Conservation (phyloP, 2,113 vertebrate genomes). For the Diadophis punctatus region DNA sequence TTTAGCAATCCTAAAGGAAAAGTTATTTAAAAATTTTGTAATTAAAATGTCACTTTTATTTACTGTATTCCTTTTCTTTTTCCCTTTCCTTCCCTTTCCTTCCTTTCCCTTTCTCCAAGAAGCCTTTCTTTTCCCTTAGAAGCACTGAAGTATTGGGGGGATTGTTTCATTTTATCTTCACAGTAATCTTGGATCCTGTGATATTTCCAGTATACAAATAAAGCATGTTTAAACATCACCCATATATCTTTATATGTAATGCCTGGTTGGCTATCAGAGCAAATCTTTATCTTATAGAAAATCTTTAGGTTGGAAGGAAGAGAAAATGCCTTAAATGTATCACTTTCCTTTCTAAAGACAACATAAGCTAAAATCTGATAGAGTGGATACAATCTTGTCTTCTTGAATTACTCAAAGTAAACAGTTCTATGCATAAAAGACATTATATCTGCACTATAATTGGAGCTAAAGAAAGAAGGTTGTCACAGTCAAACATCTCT, state of each 20-base stretch:
- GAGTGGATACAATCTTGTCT: neutral
- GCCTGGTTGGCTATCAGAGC: neutral
- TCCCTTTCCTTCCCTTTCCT: no score
- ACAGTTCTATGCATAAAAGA: neutral
- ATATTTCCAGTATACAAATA: neutral
- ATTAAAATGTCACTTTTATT: neutral
- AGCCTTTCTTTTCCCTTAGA: neutral
- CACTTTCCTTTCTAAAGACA: neutral
- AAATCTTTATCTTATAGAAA: neutral
- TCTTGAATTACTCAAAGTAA: neutral
- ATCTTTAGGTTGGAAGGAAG: neutral
- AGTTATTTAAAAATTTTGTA: neutral
- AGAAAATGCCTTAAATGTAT: neutral
- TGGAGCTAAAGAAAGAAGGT: neutral
- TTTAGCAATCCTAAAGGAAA: neutral
- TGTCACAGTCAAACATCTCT: neutral
- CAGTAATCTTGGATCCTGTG: neutral
- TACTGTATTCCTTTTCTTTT: neutral
- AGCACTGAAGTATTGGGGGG: neutral
- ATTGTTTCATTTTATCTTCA: neutral
- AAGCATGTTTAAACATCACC: neutral
- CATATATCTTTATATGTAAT: neutral
- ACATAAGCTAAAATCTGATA: neutral
- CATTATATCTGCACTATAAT: neutral
- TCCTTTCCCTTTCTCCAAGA: neutral